Conservation (phyloP, 2,888 invertebrate genomes). For the Tridacna gigas region DNA sequence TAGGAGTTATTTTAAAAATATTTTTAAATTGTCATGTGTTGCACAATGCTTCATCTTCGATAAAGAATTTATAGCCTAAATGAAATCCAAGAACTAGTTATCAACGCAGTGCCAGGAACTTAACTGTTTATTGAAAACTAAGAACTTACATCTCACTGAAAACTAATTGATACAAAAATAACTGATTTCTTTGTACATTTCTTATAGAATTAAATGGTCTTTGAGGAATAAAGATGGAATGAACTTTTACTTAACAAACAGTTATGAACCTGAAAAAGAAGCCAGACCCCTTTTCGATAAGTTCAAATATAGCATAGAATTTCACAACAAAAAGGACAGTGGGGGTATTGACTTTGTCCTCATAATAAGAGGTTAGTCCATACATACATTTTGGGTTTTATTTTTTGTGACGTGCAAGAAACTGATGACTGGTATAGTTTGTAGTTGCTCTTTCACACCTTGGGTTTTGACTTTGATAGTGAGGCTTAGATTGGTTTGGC, state of each 20-base stretch:
- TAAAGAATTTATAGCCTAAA: too few relatives aligned
- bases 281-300: conserved; percentile 13
- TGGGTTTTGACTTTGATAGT: too few relatives aligned
- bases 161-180: too few relatives aligned
- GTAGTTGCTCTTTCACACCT: too few relatives aligned
- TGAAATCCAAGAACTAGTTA: too few relatives aligned
- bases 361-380: conserved; percentile 6
- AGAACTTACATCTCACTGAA: too few relatives aligned
- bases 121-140: too few relatives aligned
- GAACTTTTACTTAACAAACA: neutral
- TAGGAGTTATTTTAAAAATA: too few relatives aligned
- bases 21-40: too few relatives aligned
- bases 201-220: conserved; percentile 30
- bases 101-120: too few relatives aligned
- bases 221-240: conserved; percentile 19
- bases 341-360: neutral
- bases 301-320: conserved; percentile 17
- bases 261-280: conserved; percentile 4
- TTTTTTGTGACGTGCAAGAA: neutral
- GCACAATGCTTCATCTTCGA: too few relatives aligned
- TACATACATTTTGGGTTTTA: neutral
- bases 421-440: neutral
- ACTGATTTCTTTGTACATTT: conserved; percentile 1
- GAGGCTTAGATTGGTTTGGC: too few relatives aligned
- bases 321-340: neutral